Percentiles rank a stretch among this genome's conserved stretches.
phyloP scores from a whole-genome alignment of 2,888 invertebrate species.

The Epistrophella euchroma region DNA sequence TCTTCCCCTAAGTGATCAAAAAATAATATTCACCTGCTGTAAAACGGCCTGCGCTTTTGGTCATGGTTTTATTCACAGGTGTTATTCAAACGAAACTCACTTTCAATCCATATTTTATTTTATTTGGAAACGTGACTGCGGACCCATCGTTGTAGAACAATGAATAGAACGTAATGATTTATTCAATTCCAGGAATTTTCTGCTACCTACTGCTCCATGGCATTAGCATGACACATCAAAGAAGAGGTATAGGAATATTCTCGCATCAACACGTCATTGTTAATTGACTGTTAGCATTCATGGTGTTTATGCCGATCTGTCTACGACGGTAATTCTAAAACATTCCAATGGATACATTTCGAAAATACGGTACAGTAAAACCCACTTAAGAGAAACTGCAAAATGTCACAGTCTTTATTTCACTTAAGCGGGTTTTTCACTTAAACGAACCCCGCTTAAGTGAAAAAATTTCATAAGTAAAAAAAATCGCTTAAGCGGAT shows the following conservation, averaged over 20 bases:
- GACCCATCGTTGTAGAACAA: not conserved
- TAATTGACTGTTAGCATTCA: conserved; percentile 48
- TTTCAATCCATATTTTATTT: conserved; percentile 10
- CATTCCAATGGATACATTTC: not conserved
- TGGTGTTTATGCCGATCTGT: conserved; percentile 8
- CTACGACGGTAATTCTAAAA: not conserved
- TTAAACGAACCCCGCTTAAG: no score
- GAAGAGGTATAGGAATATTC: conserved; percentile 4
- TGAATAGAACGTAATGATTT: conserved; percentile 24
- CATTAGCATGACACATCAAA: conserved; percentile 38
- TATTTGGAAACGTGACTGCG: conserved; percentile 15
- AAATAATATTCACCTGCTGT: no score
- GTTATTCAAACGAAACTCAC: conserved; percentile 26
- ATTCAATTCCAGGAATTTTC: conserved; percentile 26
- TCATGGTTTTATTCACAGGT: not conserved
- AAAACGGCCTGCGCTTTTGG: no score
- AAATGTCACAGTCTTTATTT: no score
- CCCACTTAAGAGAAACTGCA: no score
- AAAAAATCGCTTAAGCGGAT: no score
- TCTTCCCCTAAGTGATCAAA: no score
- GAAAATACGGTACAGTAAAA: not conserved
- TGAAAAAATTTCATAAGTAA: no score
- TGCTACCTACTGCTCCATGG: not conserved
- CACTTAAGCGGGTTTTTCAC: no score
- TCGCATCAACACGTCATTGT: conserved; percentile 50